These are phyloP conservation scores for Cephus sareptanus DNA, from an alignment of 2,888 invertebrate genomes.

Conservation along the genomic window DNA sequence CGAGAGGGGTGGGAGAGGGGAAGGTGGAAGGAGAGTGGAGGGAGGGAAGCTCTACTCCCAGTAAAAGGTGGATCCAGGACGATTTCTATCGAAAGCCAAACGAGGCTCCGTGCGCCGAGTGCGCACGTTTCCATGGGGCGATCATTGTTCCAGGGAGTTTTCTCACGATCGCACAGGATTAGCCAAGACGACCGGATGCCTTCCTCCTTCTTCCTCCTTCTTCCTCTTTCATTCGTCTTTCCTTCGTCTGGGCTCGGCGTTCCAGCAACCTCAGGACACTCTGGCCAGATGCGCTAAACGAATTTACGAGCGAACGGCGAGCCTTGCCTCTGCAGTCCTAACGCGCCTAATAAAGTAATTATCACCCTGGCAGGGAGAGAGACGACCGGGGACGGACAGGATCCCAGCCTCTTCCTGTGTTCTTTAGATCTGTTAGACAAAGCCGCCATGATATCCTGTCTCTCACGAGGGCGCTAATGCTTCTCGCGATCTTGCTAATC, in stretches of 20 bases:
- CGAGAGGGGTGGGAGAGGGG: neutral
- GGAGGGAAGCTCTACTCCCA: conserved; percentile 3
- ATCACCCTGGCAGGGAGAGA: conserved; percentile 19
- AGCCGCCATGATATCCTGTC: conserved; percentile 20
- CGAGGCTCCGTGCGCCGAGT: neutral
- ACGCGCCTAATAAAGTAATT: conserved; percentile 28
- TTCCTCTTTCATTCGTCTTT: neutral
- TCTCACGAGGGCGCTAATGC: conserved; percentile 20
- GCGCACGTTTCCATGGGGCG: neutral
- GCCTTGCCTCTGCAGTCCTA: neutral
- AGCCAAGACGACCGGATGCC: neutral
- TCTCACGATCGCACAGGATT: neutral
- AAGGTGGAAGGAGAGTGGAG: conserved; percentile 5
- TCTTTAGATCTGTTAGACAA: conserved; percentile 17
- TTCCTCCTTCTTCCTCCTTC: neutral
- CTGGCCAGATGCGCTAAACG: neutral
- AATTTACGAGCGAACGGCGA: neutral
- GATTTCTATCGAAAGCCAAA: conserved; percentile 40
- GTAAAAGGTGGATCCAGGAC: conserved; percentile 36
- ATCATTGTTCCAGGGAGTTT: neutral
- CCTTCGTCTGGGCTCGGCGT: neutral
- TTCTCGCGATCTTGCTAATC: conserved; percentile 14
- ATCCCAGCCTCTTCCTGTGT: conserved; percentile 16
- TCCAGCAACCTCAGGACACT: neutral
- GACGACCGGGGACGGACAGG: neutral